Evolutionary conservation across 1,140 invertebrate genomes (phyloP).

Genomic region (Gerris buenoi): DNA sequence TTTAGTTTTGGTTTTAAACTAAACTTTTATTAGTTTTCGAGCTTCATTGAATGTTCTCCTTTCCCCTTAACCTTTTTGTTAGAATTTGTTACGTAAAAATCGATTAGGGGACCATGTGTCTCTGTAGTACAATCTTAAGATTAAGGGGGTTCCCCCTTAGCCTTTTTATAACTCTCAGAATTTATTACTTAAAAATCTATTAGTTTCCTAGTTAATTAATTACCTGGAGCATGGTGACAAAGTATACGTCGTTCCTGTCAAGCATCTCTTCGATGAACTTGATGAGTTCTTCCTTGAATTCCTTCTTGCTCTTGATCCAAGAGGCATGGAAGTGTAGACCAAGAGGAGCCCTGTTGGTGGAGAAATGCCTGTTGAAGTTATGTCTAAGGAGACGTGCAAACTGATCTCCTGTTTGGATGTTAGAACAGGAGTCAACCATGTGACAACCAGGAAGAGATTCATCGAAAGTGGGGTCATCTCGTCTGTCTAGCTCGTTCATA

Average conservation of each 20-base stretch:
- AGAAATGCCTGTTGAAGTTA: constrained; percentile 88
- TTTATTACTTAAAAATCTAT: no score
- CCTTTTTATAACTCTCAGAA: no score
- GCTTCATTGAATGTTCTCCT: no score
- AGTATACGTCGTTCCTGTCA: constrained; percentile 79
- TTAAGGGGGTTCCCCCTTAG: no score
- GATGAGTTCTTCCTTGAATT: constrained; percentile 79
- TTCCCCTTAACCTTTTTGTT: no score
- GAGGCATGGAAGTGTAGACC: constrained; percentile 89
- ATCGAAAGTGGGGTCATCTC: constrained; percentile 80
- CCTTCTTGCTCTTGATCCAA: constrained; percentile 86
- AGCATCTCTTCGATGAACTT: constrained; percentile 90
- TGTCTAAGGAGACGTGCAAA: constrained; percentile 73
- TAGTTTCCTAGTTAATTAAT: no score
- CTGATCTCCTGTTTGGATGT: constrained; percentile 76
- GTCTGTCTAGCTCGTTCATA: constrained; percentile 83
- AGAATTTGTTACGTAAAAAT: no score
- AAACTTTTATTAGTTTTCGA: no score
- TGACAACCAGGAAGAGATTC: constrained; percentile 82
- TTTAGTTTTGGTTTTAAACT: no score
- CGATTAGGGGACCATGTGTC: no score
- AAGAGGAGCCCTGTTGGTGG: constrained; percentile 80
- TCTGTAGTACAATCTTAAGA: no score
- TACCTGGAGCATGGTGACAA: constrained; percentile 78
- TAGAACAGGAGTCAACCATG: constrained; percentile 85